Evolutionary conservation across 2,797 vertebrate species (phyloP).

Genomic region (Trachurus trachurus): DNA sequence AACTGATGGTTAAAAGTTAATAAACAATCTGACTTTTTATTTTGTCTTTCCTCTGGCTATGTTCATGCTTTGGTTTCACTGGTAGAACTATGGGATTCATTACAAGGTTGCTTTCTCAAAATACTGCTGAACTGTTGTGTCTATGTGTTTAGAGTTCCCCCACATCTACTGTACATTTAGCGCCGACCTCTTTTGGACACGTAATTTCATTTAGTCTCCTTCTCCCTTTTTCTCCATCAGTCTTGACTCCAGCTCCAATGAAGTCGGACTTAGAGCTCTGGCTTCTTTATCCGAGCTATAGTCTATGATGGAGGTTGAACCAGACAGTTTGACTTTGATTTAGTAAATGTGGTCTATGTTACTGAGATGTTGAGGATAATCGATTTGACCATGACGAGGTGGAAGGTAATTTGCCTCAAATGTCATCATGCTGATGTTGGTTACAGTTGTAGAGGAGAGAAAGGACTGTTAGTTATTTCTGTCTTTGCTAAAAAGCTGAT

Average conservation of each 20-base stretch:
- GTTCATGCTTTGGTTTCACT: slow-evolving; percentile 19
- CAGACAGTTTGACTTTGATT: slow-evolving; percentile 65
- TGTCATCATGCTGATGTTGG: slow-evolving; percentile 54
- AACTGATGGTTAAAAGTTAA: not conserved
- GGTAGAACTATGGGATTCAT: slow-evolving; percentile 40
- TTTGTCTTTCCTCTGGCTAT: slow-evolving; percentile 40
- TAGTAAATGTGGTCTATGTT: slow-evolving; percentile 56
- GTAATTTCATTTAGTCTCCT: slow-evolving; percentile 6
- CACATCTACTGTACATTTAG: slow-evolving; percentile 12
- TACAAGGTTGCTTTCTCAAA: slow-evolving; percentile 53
- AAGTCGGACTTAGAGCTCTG: not conserved
- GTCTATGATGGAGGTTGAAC: slow-evolving; percentile 36
- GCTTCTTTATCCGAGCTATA: slow-evolving; percentile 34
- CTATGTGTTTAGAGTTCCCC: slow-evolving; percentile 20
- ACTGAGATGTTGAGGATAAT: slow-evolving; percentile 68
- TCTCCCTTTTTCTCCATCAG: slow-evolving; percentile 9
- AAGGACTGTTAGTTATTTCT: slow-evolving; percentile 35
- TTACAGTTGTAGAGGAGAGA: slow-evolving; percentile 36
- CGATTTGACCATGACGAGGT: slow-evolving; percentile 67
- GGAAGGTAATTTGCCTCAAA: slow-evolving; percentile 63
- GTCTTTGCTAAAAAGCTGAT: slow-evolving; percentile 29
- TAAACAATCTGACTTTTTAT: slow-evolving; percentile 11
- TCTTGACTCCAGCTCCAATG: slow-evolving; percentile 1
- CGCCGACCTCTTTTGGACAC: slow-evolving; percentile 8
- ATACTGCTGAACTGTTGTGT: slow-evolving; percentile 51